Evolutionary conservation across 1,140 invertebrate species (phyloP).

Genomic region (Caenorhabditis inopinata): DNA sequence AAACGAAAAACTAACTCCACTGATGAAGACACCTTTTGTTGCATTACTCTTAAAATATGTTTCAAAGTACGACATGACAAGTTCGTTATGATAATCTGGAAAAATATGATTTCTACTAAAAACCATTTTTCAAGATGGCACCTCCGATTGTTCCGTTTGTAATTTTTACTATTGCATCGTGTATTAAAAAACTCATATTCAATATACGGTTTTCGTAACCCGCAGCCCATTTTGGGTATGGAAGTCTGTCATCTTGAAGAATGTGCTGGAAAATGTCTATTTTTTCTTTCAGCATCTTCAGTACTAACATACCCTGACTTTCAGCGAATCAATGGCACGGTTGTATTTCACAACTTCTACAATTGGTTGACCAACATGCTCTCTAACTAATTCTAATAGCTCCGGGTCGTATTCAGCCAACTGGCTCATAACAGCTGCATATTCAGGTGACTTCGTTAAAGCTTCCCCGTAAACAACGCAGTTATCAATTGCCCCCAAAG

Average conservation of each 20-base stretch:
- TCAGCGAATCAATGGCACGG: neutral
- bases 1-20: neutral
- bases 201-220: neutral
- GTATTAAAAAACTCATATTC: conserved; percentile 29
- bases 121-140: neutral
- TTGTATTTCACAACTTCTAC: neutral
- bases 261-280: neutral
- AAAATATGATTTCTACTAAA: too few relatives aligned
- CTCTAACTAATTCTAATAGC: neutral
- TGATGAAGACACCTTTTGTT: neutral
- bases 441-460: neutral
- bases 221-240: neutral
- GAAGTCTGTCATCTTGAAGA: neutral
- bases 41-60: neutral
- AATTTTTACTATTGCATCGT: conserved; percentile 4
- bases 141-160: neutral
- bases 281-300: too few relatives aligned
- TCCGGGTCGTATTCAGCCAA: neutral
- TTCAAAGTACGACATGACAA: conserved; percentile 1
- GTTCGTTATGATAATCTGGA: conserved; percentile 3
- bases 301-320: neutral
- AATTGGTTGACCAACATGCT: neutral
- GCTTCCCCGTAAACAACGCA: neutral
- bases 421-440: neutral
- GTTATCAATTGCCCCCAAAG: neutral